A percentile compares a stretch with the other conserved stretches of the same genome.
Evolutionary conservation across 2,797 vertebrate genomes (phyloP).

Genomic region (Dicrostonyx torquatus): DNA sequence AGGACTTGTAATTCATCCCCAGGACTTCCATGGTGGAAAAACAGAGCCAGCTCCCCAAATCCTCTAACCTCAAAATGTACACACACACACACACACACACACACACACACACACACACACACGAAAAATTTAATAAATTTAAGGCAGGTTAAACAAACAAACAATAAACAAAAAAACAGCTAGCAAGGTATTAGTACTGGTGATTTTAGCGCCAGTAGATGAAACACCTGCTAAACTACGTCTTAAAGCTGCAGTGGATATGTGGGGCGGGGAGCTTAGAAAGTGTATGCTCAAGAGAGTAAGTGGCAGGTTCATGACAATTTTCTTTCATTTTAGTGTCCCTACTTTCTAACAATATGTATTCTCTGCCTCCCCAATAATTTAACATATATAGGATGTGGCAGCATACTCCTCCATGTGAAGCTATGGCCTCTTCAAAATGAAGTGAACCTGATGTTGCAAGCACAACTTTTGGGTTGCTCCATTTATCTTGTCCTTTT

Average conservation of each 20-base stretch:
- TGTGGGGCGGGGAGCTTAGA: neutral
- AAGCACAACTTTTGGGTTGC: neutral
- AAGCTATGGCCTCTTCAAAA: conserved; percentile 38
- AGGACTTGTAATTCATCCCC: neutral
- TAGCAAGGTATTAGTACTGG: conserved; percentile 28
- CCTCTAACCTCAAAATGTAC: neutral
- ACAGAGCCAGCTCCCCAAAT: neutral
- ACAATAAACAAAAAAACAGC: neutral
- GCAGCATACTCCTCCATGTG: neutral
- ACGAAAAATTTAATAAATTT: neutral
- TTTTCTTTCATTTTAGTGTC: conserved; percentile 39
- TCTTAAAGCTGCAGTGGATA: conserved; percentile 40
- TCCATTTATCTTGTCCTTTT: neutral
- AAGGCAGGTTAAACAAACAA: neutral
- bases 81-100: neutral
- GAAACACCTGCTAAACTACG: conserved; percentile 37
- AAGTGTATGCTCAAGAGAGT: neutral
- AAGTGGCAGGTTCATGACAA: neutral
- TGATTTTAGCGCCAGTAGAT: conserved; percentile 64
- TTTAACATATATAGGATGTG: conserved; percentile 23
- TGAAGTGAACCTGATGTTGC: neutral
- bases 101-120: neutral
- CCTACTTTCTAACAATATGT: neutral
- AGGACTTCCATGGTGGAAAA: neutral
- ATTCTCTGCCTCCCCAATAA: conserved; percentile 19